Percentiles rank a stretch among this genome's conserved stretches.
phyloP scores from a whole-genome alignment of 2,113 vertebrate genomes.

The Mormyrus lacerda region DNA sequence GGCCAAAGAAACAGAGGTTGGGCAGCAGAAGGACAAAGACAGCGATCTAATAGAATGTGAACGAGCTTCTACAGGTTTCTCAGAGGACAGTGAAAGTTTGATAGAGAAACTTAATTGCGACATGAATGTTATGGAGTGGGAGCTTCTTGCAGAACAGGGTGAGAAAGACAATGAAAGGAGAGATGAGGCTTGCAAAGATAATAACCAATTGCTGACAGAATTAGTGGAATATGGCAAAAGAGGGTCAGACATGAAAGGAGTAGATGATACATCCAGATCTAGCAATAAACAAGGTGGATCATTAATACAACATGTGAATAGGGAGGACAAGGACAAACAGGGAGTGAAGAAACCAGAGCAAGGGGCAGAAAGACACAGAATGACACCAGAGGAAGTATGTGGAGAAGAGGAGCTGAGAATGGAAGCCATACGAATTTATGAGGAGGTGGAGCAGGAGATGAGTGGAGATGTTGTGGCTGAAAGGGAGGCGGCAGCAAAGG shows the following conservation, averaged over 20 bases:
- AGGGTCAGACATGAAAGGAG: neutral
- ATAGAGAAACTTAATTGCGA: neutral
- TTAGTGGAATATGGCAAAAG: neutral
- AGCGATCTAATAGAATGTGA: neutral
- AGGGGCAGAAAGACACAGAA: neutral
- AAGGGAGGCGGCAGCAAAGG: neutral
- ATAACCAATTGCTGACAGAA: neutral
- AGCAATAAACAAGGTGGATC: neutral
- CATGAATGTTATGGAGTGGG: neutral
- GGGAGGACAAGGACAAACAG: neutral
- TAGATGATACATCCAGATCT: neutral
- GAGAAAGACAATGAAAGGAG: neutral
- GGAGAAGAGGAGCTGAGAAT: neutral
- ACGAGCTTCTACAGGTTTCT: neutral
- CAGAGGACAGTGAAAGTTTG: neutral
- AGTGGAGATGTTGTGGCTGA: neutral
- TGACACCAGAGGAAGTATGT: neutral
- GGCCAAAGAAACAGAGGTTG: neutral
- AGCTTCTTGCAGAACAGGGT: neutral
- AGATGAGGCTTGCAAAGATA: neutral
- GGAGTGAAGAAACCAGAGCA: neutral
- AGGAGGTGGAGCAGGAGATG: slow-evolving; percentile 1
- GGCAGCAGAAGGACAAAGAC: neutral
- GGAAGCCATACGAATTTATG: slow-evolving; percentile 6
- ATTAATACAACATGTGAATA: neutral